phyloP scores from a whole-genome alignment of 2,888 invertebrate genomes.

The Calliphora vomitoria region DNA sequence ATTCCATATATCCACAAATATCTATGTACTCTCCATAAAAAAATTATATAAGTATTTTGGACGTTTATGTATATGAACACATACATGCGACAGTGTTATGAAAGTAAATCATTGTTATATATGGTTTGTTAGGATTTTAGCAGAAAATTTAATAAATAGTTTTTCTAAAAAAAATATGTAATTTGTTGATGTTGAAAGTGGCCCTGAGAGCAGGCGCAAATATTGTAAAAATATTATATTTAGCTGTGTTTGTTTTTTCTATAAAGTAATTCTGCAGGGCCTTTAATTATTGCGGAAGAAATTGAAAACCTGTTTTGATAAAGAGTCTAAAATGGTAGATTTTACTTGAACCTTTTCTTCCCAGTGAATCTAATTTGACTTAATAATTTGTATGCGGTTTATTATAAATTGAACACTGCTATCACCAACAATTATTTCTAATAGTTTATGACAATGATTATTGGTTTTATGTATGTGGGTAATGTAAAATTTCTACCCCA shows the following conservation, averaged over 20 bases:
- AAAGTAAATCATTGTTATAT: constrained; percentile 43
- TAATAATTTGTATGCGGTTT: neutral
- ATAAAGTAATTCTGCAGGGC: too few relatives aligned
- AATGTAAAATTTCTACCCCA: neutral
- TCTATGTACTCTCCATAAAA: neutral
- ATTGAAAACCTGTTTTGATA: too few relatives aligned
- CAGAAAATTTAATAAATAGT: constrained; percentile 7
- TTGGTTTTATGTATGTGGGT: constrained; percentile 20
- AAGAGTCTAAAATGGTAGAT: too few relatives aligned
- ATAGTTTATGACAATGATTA: constrained; percentile 56
- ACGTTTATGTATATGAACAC: neutral
- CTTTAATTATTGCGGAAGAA: too few relatives aligned
- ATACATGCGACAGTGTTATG: constrained; percentile 8
- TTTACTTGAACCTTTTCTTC: too few relatives aligned
- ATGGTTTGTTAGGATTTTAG: constrained; percentile 3
- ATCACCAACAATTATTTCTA: constrained; percentile 46
- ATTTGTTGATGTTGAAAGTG: neutral
- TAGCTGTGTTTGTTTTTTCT: too few relatives aligned
- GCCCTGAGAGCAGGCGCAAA: neutral
- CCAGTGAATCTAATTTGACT: too few relatives aligned
- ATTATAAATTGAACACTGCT: neutral
- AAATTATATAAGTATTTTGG: neutral
- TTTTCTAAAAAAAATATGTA: neutral
- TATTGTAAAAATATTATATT: neutral
- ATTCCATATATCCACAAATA: constrained; percentile 35